Evolutionary conservation across 2,797 vertebrate genomes (phyloP), one percentile per base, ranked within the genome.

Genomic region (Crocodylus rhombifer): DNA sequence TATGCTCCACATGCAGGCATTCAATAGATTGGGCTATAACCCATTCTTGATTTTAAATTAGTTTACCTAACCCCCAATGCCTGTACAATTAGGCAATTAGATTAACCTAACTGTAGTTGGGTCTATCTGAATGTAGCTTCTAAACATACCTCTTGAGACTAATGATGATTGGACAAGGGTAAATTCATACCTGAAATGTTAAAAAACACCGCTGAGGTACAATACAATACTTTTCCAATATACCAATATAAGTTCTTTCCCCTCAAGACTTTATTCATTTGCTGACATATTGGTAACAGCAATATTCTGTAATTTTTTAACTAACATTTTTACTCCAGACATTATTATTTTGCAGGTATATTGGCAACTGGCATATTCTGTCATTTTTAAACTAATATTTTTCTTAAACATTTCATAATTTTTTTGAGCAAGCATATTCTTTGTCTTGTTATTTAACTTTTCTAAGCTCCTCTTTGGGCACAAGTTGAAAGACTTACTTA

Each of bases 131-230:
- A 51, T 51, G 42, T 51, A 51, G 42, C 42, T 51, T 51, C 42
- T 51, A 51, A 51, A 51, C 42, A 51, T 51, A 51, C 42, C 42
- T 51, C 42, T 51, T 51, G 42, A 51, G 42, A 51, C 42, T 51
- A 51, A 79, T 20, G 2, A 36, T 80, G 14, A 86, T 20, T 14
- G 51, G 73, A 42, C 88, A 13, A 20, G 88, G 63, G 30, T 4
- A 61, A 89, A 67, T 64, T 2, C 73, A 30, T 91, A 84, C 6
- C 26, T 90, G n/a, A 91, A 92, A 88, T 91, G n/a, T 1, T 92
- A 90, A 85, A 95, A 90, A 73, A 36, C 36, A 78, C 63, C 86
- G 71, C 65, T 2, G 5, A 62, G 3, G 36, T 71, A 71, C 90
- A 80, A 60, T 63, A 1, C 1, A 77, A 11, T 71, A 75, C 5